Percentiles rank a stretch among this genome's conserved stretches.
Evolutionary conservation across 2,113 vertebrate genomes (phyloP).

Genomic region (Dromas ardeola): DNA sequence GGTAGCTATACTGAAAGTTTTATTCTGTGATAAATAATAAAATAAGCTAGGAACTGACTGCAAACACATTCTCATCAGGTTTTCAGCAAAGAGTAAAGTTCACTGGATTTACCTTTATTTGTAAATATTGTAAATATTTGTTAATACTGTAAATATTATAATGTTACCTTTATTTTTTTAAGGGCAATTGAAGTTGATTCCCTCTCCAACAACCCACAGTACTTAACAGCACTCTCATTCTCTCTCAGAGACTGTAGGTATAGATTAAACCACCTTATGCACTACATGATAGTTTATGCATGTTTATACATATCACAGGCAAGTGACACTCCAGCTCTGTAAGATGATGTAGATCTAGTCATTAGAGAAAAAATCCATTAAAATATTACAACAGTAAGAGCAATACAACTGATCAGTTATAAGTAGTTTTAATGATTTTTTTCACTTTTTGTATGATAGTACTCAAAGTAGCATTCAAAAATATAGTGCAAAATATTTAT

Average conservation of each 20-base stretch:
- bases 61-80: not conserved
- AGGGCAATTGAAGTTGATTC: not conserved
- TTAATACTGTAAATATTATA: not conserved
- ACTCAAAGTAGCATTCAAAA: slow-evolving; percentile 60
- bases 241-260: not conserved
- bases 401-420: slow-evolving; percentile 28
- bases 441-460: slow-evolving; percentile 22
- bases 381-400: not conserved
- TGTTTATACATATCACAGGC: not conserved
- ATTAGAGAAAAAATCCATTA: not conserved
- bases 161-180: not conserved
- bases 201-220: not conserved
- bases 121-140: not conserved
- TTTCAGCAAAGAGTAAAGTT: not conserved
- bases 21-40: not conserved
- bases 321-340: not conserved
- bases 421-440: slow-evolving; percentile 53
- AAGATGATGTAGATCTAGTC: not conserved
- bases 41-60: not conserved
- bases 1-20: not conserved
- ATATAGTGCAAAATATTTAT: slow-evolving; percentile 66
- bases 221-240: not conserved
- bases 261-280: not conserved
- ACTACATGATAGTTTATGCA: not conserved
- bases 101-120: not conserved